Evolutionary conservation across 2,113 vertebrate species (phyloP).

Genomic region (Thalassarche chlororhynchos): DNA sequence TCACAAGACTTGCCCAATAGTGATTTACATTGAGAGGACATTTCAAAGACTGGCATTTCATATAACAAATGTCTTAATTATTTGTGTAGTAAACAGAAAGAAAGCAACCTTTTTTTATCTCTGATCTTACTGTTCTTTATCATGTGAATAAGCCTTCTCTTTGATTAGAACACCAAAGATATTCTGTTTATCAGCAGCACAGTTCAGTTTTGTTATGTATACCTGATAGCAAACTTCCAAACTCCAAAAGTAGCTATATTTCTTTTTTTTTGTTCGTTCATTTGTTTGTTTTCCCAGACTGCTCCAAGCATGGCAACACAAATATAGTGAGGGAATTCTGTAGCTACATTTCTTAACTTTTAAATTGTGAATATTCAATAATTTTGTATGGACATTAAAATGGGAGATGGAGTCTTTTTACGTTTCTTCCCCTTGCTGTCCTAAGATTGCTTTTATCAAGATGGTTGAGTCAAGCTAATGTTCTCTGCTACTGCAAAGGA

Average conservation of each 20-base stretch:
- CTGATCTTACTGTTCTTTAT: neutral
- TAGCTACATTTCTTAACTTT: neutral
- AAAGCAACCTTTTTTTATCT: neutral
- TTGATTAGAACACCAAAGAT: neutral
- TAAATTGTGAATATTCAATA: neutral
- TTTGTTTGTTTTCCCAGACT: neutral
- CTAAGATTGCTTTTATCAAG: neutral
- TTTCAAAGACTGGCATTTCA: neutral
- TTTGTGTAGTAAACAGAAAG: neutral
- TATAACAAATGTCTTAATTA: neutral
- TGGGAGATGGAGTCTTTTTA: neutral
- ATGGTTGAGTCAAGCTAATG: neutral
- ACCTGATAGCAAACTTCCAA: neutral
- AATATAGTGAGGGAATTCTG: neutral
- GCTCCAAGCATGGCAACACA: neutral
- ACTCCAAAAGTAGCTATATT: neutral
- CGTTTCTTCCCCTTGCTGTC: fast-evolving
- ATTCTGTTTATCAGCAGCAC: neutral
- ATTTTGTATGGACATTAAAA: neutral
- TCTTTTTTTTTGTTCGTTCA: no score
- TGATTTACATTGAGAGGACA: neutral
- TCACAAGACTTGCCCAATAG: neutral
- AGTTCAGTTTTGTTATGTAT: neutral
- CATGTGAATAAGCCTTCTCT: neutral
- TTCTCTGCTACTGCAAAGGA: neutral